Percentiles rank a stretch among this genome's conserved stretches.
Conservation (phyloP, 2,113 vertebrate species). For the Cromileptes altivelis region DNA sequence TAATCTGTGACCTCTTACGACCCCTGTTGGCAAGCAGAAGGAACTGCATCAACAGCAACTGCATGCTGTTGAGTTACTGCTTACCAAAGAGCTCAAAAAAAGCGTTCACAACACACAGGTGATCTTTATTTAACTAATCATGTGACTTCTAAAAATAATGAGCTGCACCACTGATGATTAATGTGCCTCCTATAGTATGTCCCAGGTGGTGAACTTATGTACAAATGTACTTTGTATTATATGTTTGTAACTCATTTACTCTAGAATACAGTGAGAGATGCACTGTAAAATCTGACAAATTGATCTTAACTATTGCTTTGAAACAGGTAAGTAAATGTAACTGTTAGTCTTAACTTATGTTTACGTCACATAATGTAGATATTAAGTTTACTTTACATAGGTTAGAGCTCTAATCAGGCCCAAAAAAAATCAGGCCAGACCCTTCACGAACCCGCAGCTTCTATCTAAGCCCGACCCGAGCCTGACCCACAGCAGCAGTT, state of each 20-base stretch:
- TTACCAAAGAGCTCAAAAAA: too few relatives aligned
- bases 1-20: conserved; percentile 27
- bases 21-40: conserved; percentile 49
- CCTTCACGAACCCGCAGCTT: too few relatives aligned
- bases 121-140: not conserved
- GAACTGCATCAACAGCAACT: conserved; percentile 33
- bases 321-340: too few relatives aligned
- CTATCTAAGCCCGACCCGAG: too few relatives aligned
- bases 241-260: not conserved
- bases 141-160: not conserved
- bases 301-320: too few relatives aligned
- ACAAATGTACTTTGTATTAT: not conserved
- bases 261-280: too few relatives aligned
- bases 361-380: not conserved
- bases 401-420: not conserved
- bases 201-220: not conserved
- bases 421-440: too few relatives aligned
- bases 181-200: not conserved
- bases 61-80: not conserved
- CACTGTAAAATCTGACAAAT: too few relatives aligned
- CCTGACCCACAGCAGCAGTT: too few relatives aligned
- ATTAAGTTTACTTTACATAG: too few relatives aligned
- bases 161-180: not conserved
- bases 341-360: too few relatives aligned
- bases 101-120: not conserved